Evolutionary conservation across 2,797 vertebrate species (phyloP).

Genomic region (Harpagifer antarcticus): DNA sequence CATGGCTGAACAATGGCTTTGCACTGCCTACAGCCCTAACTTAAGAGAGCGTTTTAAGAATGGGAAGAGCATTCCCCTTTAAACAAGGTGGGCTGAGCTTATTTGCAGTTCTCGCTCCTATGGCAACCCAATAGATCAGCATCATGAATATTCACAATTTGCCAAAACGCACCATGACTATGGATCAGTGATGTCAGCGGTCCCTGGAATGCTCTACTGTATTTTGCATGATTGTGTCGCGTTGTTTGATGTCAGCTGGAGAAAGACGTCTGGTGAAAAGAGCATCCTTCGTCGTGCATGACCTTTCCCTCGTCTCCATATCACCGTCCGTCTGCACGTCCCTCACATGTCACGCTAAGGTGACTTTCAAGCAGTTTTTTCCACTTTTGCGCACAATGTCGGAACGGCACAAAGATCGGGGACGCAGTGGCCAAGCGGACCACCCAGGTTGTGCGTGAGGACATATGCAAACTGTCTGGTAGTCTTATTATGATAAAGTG

Average conservation of each 20-base stretch:
- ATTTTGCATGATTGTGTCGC: conserved; percentile 65
- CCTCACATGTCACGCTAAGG: conserved; percentile 81
- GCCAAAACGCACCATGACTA: conserved; percentile 87
- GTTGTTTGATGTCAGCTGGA: conserved; percentile 77
- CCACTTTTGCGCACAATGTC: conserved; percentile 82
- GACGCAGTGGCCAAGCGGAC: conserved; percentile 71
- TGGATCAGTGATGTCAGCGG: conserved; percentile 91
- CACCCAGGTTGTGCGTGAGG: conserved; percentile 76
- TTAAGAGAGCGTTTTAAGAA: conserved; percentile 77
- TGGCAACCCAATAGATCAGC: conserved; percentile 94
- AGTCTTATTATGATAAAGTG: conserved; percentile 69
- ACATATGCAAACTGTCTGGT: conserved; percentile 81
- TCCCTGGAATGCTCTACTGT: conserved; percentile 84
- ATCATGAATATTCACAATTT: conserved; percentile 94
- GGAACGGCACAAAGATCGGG: conserved; percentile 75
- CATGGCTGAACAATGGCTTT: conserved; percentile 33
- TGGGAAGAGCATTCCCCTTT: conserved; percentile 80
- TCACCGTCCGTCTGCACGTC: conserved; percentile 71
- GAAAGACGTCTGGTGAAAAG: conserved; percentile 66
- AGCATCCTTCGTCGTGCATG: conserved; percentile 77
- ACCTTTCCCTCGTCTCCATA: conserved; percentile 79
- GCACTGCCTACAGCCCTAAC: conserved; percentile 67
- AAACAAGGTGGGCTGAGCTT: conserved; percentile 90
- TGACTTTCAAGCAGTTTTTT: conserved; percentile 81
- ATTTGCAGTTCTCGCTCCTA: conserved; percentile 92